phyloP scores from a whole-genome alignment of 2,797 vertebrate species.

The Micromesistius poutassou region DNA sequence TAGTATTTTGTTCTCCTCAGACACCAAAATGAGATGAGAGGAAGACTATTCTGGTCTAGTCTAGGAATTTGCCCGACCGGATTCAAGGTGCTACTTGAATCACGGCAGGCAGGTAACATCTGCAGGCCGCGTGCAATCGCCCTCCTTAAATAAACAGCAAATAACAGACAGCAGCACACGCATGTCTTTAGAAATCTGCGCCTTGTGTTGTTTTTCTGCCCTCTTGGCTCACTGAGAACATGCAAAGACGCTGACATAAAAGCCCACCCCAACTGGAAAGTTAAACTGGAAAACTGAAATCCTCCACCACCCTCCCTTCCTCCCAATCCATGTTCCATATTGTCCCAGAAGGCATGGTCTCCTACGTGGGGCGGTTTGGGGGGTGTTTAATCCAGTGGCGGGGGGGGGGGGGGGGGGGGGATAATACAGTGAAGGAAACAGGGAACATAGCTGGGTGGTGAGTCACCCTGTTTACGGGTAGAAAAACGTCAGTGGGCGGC shows the following conservation, averaged over 20 bases:
- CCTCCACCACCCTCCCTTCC: too few relatives aligned
- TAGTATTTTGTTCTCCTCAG: background rate
- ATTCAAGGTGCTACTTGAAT: constrained; percentile 52
- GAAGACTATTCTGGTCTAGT: background rate
- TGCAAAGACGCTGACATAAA: background rate
- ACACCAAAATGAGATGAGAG: background rate
- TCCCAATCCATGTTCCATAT: background rate
- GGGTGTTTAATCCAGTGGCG: constrained; percentile 62
- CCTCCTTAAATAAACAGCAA: constrained; percentile 57
- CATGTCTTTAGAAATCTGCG: constrained; percentile 31
- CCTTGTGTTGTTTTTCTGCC: background rate
- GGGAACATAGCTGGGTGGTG: constrained; percentile 74
- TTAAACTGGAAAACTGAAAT: too few relatives aligned
- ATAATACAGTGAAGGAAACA: constrained; percentile 59
- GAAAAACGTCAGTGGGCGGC: constrained; percentile 68
- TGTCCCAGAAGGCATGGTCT: background rate
- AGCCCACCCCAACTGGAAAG: background rate
- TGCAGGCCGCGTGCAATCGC: constrained; percentile 36
- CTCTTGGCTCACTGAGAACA: background rate
- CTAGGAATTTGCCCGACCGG: constrained; percentile 37
- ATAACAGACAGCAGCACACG: constrained; percentile 48
- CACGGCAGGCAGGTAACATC: constrained; percentile 50
- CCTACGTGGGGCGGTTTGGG: background rate
- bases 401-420: background rate
- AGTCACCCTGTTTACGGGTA: constrained; percentile 83